Evolutionary conservation across 2,797 vertebrate species (phyloP).

Genomic region (Pteronotus mesoamericanus): DNA sequence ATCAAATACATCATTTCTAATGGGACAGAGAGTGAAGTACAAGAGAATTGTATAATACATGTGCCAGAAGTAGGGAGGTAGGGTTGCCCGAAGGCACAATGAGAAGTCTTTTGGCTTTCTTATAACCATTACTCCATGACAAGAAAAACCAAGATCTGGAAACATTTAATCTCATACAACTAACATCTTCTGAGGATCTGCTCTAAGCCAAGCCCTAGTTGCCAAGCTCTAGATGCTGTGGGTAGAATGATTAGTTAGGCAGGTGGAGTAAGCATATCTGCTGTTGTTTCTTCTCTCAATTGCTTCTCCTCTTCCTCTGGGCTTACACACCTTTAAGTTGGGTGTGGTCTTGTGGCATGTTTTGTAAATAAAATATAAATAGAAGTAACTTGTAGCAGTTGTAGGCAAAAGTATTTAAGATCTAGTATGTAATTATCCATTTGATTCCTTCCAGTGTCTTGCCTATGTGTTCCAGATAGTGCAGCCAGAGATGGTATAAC

Average conservation of each 20-base stretch:
- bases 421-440: neutral
- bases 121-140: neutral
- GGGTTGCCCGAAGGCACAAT: neutral
- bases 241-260: rapidly evolving
- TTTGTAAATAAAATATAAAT: neutral
- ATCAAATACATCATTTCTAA: neutral
- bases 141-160: neutral
- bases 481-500: rapidly evolving
- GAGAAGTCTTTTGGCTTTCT: neutral
- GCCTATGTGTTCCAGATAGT: neutral
- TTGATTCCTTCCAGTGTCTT: rapidly evolving
- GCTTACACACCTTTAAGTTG: neutral
- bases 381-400: neutral
- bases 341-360: neutral
- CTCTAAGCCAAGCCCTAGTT: neutral
- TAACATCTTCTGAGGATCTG: neutral
- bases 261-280: rapidly evolving
- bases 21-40: rapidly evolving
- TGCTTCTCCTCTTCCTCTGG: neutral
- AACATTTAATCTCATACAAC: neutral
- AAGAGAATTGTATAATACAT: neutral
- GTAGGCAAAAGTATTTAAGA: neutral
- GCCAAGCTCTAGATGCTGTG: neutral
- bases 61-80: neutral
- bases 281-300: rapidly evolving